phyloP scores from a whole-genome alignment of 2,113 vertebrate species.

The Opisthocomus hoazin region DNA sequence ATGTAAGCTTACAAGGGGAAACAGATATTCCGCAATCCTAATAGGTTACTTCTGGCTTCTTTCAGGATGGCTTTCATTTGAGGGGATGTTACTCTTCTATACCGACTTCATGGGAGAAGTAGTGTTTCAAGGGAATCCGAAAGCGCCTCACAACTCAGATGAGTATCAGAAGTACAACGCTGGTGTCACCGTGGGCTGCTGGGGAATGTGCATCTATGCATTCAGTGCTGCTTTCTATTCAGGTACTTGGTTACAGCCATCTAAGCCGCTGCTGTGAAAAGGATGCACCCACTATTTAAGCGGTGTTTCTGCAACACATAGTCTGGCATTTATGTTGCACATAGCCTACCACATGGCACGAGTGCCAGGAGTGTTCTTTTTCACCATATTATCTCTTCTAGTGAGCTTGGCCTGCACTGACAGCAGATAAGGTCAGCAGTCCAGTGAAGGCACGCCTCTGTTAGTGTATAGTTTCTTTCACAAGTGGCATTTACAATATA shows the following conservation, averaged over 20 bases:
- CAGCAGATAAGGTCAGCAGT: background rate
- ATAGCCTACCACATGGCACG: fast-evolving
- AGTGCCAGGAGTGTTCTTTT: background rate
- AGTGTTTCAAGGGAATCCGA: conserved; percentile 92
- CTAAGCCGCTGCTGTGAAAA: background rate
- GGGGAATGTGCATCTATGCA: conserved; percentile 98
- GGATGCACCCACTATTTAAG: background rate
- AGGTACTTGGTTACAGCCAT: conserved; percentile 68
- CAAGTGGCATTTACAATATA: background rate
- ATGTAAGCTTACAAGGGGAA: background rate
- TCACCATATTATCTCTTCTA: background rate
- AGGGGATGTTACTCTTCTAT: conserved; percentile 97
- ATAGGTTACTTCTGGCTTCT: background rate
- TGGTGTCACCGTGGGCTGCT: conserved; percentile 96
- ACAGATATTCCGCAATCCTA: background rate
- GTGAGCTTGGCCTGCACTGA: background rate
- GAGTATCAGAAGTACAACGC: conserved; percentile 90
- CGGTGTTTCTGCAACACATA: background rate
- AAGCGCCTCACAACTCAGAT: conserved; percentile 88
- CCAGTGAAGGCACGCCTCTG: background rate
- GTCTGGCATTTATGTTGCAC: background rate
- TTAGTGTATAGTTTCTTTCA: background rate
- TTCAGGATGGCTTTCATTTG: conserved; percentile 94
- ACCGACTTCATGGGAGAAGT: conserved; percentile 99
- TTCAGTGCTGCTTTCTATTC: conserved; percentile 98